Percentiles rank a stretch among this genome's conserved stretches.
Evolutionary conservation across 1,140 invertebrate species (phyloP).

Genomic region (Samia ricini): DNA sequence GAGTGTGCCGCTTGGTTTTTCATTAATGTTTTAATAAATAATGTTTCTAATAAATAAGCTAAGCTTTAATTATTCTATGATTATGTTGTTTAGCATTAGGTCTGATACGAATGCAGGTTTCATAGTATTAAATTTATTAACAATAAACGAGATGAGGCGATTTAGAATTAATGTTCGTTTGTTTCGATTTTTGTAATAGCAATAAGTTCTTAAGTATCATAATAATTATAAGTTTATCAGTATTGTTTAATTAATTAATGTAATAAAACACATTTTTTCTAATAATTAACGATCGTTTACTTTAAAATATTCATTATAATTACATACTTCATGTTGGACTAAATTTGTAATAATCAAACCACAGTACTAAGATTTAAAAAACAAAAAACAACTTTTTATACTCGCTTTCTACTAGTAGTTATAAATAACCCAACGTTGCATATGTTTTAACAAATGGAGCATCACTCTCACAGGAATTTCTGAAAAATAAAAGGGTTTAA

Average conservation of each 20-base stretch:
- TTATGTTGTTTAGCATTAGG: slow-evolving; percentile 2
- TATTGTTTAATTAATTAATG: background rate
- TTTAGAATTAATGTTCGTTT: background rate
- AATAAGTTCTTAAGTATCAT: background rate
- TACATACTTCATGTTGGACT: slow-evolving; percentile 58
- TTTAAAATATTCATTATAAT: slow-evolving; percentile 74
- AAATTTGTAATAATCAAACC: slow-evolving; percentile 59
- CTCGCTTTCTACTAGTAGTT: slow-evolving; percentile 68
- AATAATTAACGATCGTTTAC: slow-evolving; percentile 76
- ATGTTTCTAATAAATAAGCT: slow-evolving; percentile 2
- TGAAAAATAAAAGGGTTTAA: slow-evolving; percentile 76
- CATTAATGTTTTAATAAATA: slow-evolving; percentile 19
- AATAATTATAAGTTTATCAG: background rate
- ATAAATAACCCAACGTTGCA: slow-evolving; percentile 92
- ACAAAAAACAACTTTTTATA: slow-evolving; percentile 34
- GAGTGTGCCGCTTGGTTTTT: slow-evolving; percentile 58
- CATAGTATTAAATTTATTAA: background rate
- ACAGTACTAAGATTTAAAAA: slow-evolving; percentile 65
- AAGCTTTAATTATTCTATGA: slow-evolving; percentile 3
- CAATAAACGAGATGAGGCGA: background rate
- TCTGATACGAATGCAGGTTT: background rate
- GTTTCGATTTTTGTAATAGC: background rate
- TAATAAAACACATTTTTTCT: slow-evolving; percentile 52
- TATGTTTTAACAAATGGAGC: slow-evolving; percentile 94
- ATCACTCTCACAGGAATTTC: slow-evolving; percentile 90